Percentiles rank a stretch among this genome's conserved stretches.
phyloP scores from a whole-genome alignment of 2,113 vertebrate species.

The Peromyscus californicus region DNA sequence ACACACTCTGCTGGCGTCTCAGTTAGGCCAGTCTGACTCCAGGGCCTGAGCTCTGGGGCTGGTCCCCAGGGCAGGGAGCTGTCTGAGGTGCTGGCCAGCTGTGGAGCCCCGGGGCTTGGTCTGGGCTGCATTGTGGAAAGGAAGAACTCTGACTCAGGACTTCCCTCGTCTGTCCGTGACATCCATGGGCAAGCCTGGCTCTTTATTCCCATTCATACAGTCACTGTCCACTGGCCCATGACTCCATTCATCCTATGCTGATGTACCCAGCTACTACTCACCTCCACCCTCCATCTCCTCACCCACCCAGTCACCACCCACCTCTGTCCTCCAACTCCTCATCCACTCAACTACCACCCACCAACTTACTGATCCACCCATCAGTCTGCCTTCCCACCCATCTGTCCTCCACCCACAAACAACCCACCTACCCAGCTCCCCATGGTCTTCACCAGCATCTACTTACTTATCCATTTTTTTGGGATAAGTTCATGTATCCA shows the following conservation, averaged over 20 bases:
- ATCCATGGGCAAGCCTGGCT: background rate
- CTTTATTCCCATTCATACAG: too few species aligned
- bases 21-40: too few species aligned
- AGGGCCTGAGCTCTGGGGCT: background rate
- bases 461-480: background rate
- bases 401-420: background rate
- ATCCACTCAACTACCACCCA: background rate
- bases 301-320: background rate
- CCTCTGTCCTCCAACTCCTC: background rate
- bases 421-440: background rate
- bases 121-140: background rate
- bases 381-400: background rate
- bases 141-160: background rate
- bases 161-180: background rate
- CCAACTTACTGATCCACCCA: background rate
- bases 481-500: background rate
- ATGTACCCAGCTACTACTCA: background rate
- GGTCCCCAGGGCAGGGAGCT: background rate
- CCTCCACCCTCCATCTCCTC: background rate
- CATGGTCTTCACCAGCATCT: background rate
- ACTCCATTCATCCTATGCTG: background rate
- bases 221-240: background rate
- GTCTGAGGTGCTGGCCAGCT: constrained; percentile 22
- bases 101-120: background rate
- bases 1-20: background rate